phyloP scores from a whole-genome alignment of 2,113 vertebrate species.

The Cheirogaleus medius region DNA sequence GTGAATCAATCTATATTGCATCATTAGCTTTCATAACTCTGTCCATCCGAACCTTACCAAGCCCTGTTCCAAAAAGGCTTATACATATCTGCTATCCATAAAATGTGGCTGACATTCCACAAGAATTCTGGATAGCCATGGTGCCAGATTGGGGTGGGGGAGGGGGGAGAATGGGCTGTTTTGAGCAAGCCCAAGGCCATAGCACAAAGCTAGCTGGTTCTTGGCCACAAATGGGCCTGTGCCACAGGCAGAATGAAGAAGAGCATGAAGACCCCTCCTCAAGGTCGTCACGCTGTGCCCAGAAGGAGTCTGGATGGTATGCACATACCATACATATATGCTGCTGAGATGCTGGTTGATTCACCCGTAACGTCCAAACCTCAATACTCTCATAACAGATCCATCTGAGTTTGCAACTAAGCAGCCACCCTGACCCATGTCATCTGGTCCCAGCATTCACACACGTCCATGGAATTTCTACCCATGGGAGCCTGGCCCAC shows the following conservation, averaged over 20 bases:
- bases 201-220: background rate
- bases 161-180: background rate
- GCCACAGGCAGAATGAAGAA: background rate
- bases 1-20: background rate
- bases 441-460: background rate
- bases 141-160: background rate
- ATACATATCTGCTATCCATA: background rate
- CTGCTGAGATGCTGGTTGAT: background rate
- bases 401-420: background rate
- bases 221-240: background rate
- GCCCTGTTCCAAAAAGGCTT: background rate
- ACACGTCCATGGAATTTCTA: background rate
- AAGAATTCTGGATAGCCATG: background rate
- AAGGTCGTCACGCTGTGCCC: rapidly evolving
- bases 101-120: background rate
- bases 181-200: background rate
- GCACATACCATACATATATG: rapidly evolving
- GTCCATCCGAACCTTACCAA: background rate
- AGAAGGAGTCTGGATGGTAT: background rate
- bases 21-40: background rate
- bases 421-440: background rate
- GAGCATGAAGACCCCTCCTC: no score
- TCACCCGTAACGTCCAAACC: background rate
- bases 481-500: background rate
- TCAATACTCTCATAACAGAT: background rate